Conservation (phyloP, 2,113 vertebrate species). For the Gorilla gorilla region DNA sequence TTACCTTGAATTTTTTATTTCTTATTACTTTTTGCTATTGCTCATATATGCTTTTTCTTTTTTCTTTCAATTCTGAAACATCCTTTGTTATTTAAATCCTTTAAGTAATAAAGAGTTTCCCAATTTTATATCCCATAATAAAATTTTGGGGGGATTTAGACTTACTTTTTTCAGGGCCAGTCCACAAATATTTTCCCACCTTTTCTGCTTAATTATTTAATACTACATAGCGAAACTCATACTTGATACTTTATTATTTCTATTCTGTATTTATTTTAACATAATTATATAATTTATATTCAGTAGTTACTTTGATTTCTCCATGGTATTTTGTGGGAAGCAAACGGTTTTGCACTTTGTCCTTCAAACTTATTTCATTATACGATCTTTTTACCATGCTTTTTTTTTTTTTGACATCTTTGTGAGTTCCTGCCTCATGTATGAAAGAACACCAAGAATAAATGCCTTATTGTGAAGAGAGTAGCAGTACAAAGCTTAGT, state of each 20-base stretch:
- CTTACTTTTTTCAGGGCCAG: not conserved
- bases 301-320: not conserved
- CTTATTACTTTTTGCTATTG: not conserved
- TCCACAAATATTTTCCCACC: not conserved
- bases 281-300: not conserved
- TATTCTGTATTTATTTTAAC: not conserved
- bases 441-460: not conserved
- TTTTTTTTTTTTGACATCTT: not conserved
- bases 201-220: not conserved
- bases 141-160: not conserved
- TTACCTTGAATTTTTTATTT: not conserved
- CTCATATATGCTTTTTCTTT: not conserved
- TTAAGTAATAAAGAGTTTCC: not conserved
- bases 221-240: not conserved
- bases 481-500: not conserved
- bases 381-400: not conserved
- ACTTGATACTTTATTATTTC: not conserved
- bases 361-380: not conserved
- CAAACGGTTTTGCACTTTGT: not conserved
- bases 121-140: not conserved
- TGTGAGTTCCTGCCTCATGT: not conserved
- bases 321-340: not conserved
- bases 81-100: not conserved
- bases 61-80: not conserved
- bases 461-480: constrained; percentile 38